Evolutionary conservation across 2,113 vertebrate genomes (phyloP), one percentile per base, ranked within the genome.

Genomic region (Zonotrichia leucophrys): DNA sequence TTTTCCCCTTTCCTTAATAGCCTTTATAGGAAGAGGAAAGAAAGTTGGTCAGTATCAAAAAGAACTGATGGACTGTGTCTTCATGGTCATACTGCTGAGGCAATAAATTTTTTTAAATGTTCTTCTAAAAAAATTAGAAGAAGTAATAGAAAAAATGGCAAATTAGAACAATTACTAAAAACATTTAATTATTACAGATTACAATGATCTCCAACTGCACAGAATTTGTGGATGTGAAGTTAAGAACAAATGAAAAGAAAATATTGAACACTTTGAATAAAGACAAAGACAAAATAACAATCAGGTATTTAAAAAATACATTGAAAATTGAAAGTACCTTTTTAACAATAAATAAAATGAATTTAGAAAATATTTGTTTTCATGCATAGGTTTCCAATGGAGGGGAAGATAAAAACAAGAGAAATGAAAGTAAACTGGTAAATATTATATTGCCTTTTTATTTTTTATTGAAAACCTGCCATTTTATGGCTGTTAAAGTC

Each of bases 371-470:
- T 68, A 44, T 7, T 3, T 97, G 1, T 96, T 97, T 97, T 96
- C 63, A 87, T 97, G 69, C 90, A 18, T 92, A 99, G 99, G 97
- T 99, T 98, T 98, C 99, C 99, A 47, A 97, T 99, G 96, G 98
- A 98, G 35, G 99, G 99, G 95, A 99, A 98, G 96, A 99, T 99
- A 97, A 99, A 99, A 98, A 99, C 98, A 93, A 99, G 97, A 97
- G 98, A 99, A 98, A 99, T 99, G 99, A 99, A 99, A 98, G 98
- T 99, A 68, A 99, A 99, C 96, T 99, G 99, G 99, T 99, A 98
- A 97, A 96, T 90, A 96, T 76, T 78, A 46, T 49, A 28, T 53
- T 85, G 10, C 42, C 3, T 25, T 56, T 10, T 95, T 73, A 56
- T 37, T 55, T 89, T 39, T 63, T 18, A n/a, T 77, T 83, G 28